A percentile compares a stretch with the other conserved stretches of the same genome.
These are phyloP conservation scores for Drosophila sp. DNA, from an alignment of 1,140 invertebrate genomes.

Conservation along the genomic window DNA sequence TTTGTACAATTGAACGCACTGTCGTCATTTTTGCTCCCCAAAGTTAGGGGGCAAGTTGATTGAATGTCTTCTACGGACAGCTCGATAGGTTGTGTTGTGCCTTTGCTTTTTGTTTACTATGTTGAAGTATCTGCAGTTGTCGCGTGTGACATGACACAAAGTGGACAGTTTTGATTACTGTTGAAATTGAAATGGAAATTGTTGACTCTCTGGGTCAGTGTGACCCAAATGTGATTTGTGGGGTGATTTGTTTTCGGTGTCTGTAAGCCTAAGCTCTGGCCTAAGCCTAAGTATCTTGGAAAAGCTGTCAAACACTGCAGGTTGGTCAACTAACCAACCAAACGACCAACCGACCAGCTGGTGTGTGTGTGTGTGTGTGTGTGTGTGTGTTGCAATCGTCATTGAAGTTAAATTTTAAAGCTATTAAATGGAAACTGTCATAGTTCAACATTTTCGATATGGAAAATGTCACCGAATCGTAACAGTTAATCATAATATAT, in stretches of 20 bases:
- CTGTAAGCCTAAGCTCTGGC: constrained; percentile 5
- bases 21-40: constrained; percentile 42
- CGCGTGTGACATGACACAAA: constrained; percentile 72
- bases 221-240: constrained; percentile 8
- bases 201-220: constrained; percentile 52
- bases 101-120: constrained; percentile 69
- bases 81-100: constrained; percentile 52
- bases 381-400: neutral
- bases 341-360: neutral
- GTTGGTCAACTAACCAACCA: constrained; percentile 18
- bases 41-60: constrained; percentile 72
- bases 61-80: constrained; percentile 66
- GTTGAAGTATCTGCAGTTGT: constrained; percentile 75
- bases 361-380: too few species aligned
- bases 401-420: neutral
- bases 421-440: neutral
- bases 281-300: constrained; percentile 25
- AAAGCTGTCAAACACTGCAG: constrained; percentile 27
- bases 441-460: neutral
- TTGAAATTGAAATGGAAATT: constrained; percentile 79
- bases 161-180: constrained; percentile 80
- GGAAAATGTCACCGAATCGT: too few species aligned
- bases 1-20: constrained; percentile 79
- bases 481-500: neutral
- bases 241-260: neutral